Evolutionary conservation across 1,140 invertebrate species (phyloP), one percentile per base, ranked within the genome.

Genomic region (Tetragnatha versicolor): DNA sequence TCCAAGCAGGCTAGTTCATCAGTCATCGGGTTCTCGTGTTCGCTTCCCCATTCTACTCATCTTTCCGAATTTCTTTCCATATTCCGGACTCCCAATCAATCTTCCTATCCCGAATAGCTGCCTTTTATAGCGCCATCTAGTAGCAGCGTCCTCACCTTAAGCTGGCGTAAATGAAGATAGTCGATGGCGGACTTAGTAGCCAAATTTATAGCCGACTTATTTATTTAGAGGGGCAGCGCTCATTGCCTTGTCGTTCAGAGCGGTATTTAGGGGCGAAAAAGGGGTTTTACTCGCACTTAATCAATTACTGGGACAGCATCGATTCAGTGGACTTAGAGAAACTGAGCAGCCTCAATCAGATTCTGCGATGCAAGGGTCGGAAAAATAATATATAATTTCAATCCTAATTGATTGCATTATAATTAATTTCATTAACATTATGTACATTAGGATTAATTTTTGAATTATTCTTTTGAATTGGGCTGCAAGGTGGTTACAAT

Each of bases 31-130:
- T n/a, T 77, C 73, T 77, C 73, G 61, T 73, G 55, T 61, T 77
- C 61, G 27, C 47, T 75, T 42, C 72, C 63, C 63, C 63, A 61
- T 75, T 75, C 60, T 75, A 49, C 72, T 75, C 72, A 75, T 75
- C 72, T 75, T 75, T 61, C 61, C 73, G 61, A 66, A 65, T 66
- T 77, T 77, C 73, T 66, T 77, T 77, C 73, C 73, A 65, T 77
- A 65, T 77, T 77, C 73, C 31, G 33, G 14, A 47, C 22, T 75
- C 37, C 69, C 53, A 75, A 75, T 75, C 72, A 75, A 77, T 77
- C 73, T 66, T 66, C 61, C 47, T 51, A 20, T 31, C 60, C 35
- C 73, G 42, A 65, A n/a, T 65, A 65, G n/a, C 42, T 10, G n/a
- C 9, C 73, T 20, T 27, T 53, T 60, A 49, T 33, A 63, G 72